Percentiles rank a stretch among this genome's conserved stretches.
phyloP scores from a whole-genome alignment of 2,888 invertebrate genomes.

The Sisyra terminalis region DNA sequence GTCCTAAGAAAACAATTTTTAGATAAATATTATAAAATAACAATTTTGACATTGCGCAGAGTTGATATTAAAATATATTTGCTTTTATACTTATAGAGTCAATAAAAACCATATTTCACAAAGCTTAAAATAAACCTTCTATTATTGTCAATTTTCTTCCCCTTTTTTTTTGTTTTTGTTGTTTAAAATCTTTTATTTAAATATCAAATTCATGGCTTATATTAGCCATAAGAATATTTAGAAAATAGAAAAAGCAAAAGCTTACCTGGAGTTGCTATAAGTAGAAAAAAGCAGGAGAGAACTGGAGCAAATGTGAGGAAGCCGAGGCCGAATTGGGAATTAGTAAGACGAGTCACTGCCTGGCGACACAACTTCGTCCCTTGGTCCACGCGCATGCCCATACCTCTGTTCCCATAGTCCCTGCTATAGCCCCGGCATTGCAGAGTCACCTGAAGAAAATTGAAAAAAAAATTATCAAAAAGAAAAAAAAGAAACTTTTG shows the following conservation, averaged over 20 bases:
- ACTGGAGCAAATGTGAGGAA: constrained; percentile 3
- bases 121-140: too few relatives aligned
- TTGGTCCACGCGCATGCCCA: constrained; percentile 81
- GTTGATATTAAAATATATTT: neutral
- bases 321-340: constrained; percentile 12
- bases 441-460: constrained; percentile 38
- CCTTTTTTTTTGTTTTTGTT: too few relatives aligned
- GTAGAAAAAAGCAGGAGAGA: constrained; percentile 5
- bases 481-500: too few relatives aligned
- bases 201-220: neutral
- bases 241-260: neutral
- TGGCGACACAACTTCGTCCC: constrained; percentile 48
- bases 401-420: constrained; percentile 79
- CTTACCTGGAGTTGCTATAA: constrained; percentile 9
- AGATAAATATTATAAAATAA: neutral
- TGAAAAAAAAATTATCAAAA: neutral
- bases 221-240: neutral
- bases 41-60: neutral
- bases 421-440: constrained; percentile 63
- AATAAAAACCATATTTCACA: too few relatives aligned
- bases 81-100: neutral
- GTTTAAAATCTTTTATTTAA: too few relatives aligned
- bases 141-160: too few relatives aligned
- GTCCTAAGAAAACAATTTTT: neutral
- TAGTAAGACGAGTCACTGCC: constrained; percentile 31